Evolutionary conservation across 1,140 invertebrate genomes (phyloP), one percentile per base, ranked within the genome.

Genomic region (Temnothorax nylanderi): DNA sequence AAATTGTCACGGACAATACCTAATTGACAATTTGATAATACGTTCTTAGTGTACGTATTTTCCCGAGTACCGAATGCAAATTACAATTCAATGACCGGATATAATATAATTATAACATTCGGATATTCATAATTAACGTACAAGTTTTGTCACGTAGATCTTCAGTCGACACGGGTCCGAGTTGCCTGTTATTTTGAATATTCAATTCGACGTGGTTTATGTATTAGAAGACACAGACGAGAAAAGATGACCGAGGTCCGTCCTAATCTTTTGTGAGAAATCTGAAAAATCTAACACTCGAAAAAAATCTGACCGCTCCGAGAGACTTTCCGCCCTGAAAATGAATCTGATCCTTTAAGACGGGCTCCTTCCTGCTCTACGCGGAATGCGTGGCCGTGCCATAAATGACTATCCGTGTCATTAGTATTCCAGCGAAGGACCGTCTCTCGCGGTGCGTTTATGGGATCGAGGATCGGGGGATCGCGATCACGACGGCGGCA

Each of bases 381-480:
- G 32, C 34, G 77, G 47, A 44, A 81, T 69, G 77, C 62, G 77
- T 10, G 32, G 34, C 34, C 32, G 47, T n/a, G 64, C 77, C 64
- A 81, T 81, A 69, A 81, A 81, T 44, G 64, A 81, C 44, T 54
- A 41, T 69, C 34, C n/a, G 64, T 54, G 34, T 69, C 77, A 81
- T 81, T 81, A 54, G 62, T 81, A 69, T 81, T 69, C 77, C 64
- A 81, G 34, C 64, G 47, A 69, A 81, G 64, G 64, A 69, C 34
- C 21, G 37, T 64, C 72, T 75, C 54, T 75, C 72, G 51, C 34
- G 47, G 47, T 81, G 77, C 77, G 34, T 81, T 81, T 69, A 81
- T 81, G 62, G 64, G 77, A 81, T 80, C 62, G 60, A 41, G 74
- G 37, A 26, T 26, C 26, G 26, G 18, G 26, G 10, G 49, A 58